These are phyloP conservation scores for Spheniscus humboldti DNA, from an alignment of 2,797 vertebrate species.

Conservation along the genomic window DNA sequence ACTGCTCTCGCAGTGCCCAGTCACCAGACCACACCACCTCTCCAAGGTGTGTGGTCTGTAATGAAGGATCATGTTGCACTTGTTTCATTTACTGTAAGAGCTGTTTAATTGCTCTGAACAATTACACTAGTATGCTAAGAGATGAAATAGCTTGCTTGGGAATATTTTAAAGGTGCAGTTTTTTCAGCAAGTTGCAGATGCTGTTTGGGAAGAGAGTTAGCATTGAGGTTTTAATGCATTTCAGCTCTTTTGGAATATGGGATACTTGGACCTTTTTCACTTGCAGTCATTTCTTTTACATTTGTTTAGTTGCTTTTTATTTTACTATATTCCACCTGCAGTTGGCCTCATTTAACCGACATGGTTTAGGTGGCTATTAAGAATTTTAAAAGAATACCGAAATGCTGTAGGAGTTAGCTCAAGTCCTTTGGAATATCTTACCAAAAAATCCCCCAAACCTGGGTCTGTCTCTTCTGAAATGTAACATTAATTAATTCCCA, in stretches of 20 bases:
- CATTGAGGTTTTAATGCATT: slow-evolving; percentile 2
- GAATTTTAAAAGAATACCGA: slow-evolving; percentile 45
- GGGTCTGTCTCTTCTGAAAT: slow-evolving; percentile 51
- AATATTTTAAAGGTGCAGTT: not conserved
- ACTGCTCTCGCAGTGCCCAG: not conserved
- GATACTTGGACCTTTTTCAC: slow-evolving; percentile 1
- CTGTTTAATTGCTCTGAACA: slow-evolving; percentile 44
- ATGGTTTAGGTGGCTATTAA: slow-evolving; percentile 44
- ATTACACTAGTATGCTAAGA: not conserved
- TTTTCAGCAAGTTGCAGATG: not conserved
- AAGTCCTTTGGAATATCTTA: slow-evolving; percentile 36
- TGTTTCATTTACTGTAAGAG: slow-evolving; percentile 45
- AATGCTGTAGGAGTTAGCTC: slow-evolving; percentile 35
- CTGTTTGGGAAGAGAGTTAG: not conserved
- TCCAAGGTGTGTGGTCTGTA: slow-evolving; percentile 18
- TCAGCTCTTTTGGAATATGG: not conserved
- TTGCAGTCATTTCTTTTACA: not conserved
- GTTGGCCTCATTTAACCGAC: slow-evolving; percentile 36
- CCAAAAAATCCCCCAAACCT: slow-evolving; percentile 11
- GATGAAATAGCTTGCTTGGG: slow-evolving; percentile 28
- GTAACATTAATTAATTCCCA: slow-evolving; percentile 70
- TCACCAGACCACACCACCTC: not conserved
- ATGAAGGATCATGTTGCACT: slow-evolving; percentile 15
- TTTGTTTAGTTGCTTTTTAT: slow-evolving; percentile 30
- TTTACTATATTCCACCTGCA: slow-evolving; percentile 48